Percentiles rank a stretch among this genome's conserved stretches.
These are phyloP conservation scores for Argyra leucocephala DNA, from an alignment of 2,888 invertebrate genomes.

Conservation along the genomic window DNA sequence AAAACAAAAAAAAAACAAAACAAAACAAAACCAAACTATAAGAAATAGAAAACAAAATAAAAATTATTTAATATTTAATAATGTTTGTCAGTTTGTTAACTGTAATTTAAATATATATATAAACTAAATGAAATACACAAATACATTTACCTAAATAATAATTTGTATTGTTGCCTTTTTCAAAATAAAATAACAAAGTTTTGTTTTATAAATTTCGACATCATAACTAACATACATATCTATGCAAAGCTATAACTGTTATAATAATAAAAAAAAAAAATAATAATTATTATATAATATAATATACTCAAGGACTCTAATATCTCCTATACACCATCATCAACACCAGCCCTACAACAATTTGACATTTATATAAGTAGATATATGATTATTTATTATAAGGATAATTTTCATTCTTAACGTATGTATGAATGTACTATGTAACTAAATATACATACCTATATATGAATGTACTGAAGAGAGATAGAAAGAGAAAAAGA, in stretches of 20 bases:
- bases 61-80: conserved; percentile 6
- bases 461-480: no score
- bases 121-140: neutral
- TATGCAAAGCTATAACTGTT: neutral
- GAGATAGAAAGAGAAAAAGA: no score
- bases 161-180: conserved; percentile 2
- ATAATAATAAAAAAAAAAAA: no score
- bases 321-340: no score
- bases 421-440: no score
- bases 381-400: no score
- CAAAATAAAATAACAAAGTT: conserved; percentile 3
- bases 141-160: neutral
- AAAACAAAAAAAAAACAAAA: neutral
- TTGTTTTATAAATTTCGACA: conserved; percentile 1
- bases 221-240: neutral
- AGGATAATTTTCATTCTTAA: no score
- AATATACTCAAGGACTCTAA: neutral
- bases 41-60: neutral
- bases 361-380: no score
- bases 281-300: neutral
- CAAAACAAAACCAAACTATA: neutral
- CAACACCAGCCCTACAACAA: no score
- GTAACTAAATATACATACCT: no score
- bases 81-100: conserved; percentile 3
- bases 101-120: neutral